phyloP scores from a whole-genome alignment of 2,888 invertebrate species.

The Aspidiotus rigidus region DNA sequence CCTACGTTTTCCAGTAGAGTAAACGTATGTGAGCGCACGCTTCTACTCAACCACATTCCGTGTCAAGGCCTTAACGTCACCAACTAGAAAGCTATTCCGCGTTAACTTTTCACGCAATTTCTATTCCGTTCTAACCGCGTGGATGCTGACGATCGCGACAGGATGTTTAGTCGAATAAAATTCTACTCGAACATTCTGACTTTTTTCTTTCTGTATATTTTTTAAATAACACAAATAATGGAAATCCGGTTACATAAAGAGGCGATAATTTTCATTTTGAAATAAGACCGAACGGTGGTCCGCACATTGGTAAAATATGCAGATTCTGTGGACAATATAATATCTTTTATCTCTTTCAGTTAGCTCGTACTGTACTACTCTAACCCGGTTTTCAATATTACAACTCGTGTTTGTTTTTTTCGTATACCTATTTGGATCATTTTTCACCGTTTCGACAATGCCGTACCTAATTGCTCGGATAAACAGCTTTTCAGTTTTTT shows the following conservation, averaged over 20 bases:
- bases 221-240: not conserved
- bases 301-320: too few relatives aligned
- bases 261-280: not conserved
- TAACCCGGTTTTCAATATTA: not conserved
- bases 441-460: not conserved
- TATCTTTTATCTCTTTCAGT: too few relatives aligned
- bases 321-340: too few relatives aligned
- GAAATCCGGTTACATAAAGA: slow-evolving; percentile 2
- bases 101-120: slow-evolving; percentile 4
- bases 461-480: not conserved
- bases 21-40: too few relatives aligned
- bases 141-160: not conserved
- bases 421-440: too few relatives aligned
- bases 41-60: not conserved
- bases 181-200: too few relatives aligned
- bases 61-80: not conserved
- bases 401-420: not conserved
- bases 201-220: too few relatives aligned
- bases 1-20: too few relatives aligned
- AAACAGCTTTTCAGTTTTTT: too few relatives aligned
- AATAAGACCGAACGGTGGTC: too few relatives aligned
- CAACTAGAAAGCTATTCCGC: not conserved
- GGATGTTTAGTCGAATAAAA: not conserved
- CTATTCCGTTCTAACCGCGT: not conserved
- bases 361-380: too few relatives aligned